Evolutionary conservation across 2,113 vertebrate genomes (phyloP), one percentile per base, ranked within the genome.

Genomic region (Oreochromis aureus): DNA sequence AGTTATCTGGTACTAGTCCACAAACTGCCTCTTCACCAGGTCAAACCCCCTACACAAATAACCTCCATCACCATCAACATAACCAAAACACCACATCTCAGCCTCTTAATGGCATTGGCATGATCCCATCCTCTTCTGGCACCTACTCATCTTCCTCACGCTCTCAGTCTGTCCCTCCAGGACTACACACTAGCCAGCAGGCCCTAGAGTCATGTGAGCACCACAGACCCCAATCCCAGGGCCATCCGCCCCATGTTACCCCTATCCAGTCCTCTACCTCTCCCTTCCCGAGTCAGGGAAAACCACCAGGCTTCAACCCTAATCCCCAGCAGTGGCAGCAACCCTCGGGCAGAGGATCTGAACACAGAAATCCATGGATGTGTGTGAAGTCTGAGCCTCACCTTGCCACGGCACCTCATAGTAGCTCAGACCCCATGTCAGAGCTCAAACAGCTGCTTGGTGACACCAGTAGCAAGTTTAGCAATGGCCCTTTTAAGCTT

Each of bases 371-470:
- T 91, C 87, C 87, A 89, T 88, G 94, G 34, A 97, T 94, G 95
- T 95, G 71, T 91, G 87, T 94, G 63, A 97, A 96, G 86, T 90
- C 96, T 3, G 96, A 97, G 87, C 82, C 93, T 27, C 89, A 87
- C 87, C 93, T 93, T 54, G 91, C 91, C 3, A 90, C 92, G 86
- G 91, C 46, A 90, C 89, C 95, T 89, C 95, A 91, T 19, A 91
- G 84, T 82, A 92, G 94, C 85, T 95, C 92, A 3, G 98, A 99
- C 91, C 98, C 98, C 69, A 98, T 99, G 98, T 97, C 97, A 1
- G 98, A 99, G 92, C 97, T 99, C 87, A 98, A 98, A 92, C 98
- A 99, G 87, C 95, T 99, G 41, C 95, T 99, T 86, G 98, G 97
- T 61, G 97, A 97, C 3, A 94, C 96, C 9, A 95, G 94, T 86